Evolutionary conservation across 92 coral and sea anemone species (phyloP), one percentile per base, ranked within the genome.

Genomic region (Desmophyllum pertusum): DNA sequence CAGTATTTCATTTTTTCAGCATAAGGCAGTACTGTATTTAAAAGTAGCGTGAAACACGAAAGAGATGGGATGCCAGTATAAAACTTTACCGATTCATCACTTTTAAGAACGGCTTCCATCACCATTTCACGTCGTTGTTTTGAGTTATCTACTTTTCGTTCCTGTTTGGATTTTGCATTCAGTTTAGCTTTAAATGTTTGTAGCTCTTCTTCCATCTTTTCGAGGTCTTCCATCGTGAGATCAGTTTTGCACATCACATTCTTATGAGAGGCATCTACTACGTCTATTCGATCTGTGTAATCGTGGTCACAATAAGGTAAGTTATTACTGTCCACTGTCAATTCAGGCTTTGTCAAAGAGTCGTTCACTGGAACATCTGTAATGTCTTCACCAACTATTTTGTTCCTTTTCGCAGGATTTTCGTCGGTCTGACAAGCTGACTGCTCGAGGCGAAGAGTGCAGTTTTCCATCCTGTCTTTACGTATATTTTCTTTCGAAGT

Each of bases 401-500:
- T 82, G 79, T 72, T 71, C 86, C 72, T 82, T 82, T 82, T 82
- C 79, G 73, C 79, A n/a, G 79, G 72, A 51, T 72, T 51, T 59
- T 72, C 79, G 35, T 82, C 86, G 73, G 79, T 72, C 79, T 72
- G 86, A 72, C 71, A 82, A 71, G 72, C 66, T 82, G 86, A 73
- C 33, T 74, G 80, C 63, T 83, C 65, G 75, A 75, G 81, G 62
- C 81, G 50, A 70, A 81, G 77, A 70, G 68, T 81, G 70, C 85
- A 33, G 70, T 81, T 81, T 81, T 70, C 63, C 15, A 81, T 33
- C 70, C 85, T 70, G 35, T 78, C 83, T 78, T 61, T 73, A 61
- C 87, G 73, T 61, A 57, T 80, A 73, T 73, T 62, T 59, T 81
- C 80, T 73, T 72, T 83, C 41, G 80, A 57, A 36, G 64, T 74